Evolutionary conservation across 1,140 invertebrate genomes (phyloP).

Genomic region (Chrysomallon squamiferum): DNA sequence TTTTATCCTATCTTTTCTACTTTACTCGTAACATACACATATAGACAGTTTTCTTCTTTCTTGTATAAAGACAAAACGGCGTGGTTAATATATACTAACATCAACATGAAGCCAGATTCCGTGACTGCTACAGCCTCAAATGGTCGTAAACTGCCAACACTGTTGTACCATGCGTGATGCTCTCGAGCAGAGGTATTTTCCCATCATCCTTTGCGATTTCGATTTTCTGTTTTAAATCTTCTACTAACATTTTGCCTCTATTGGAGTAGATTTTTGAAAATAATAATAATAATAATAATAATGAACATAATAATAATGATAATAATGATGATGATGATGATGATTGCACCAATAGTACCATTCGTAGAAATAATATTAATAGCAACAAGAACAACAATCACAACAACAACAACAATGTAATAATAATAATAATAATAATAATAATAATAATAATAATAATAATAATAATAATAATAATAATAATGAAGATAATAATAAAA

Average conservation of each 20-base stretch:
- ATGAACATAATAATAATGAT: slow-evolving; percentile 64
- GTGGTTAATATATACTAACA: no score
- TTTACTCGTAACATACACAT: no score
- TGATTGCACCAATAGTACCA: slow-evolving; percentile 44
- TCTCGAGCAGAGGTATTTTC: slow-evolving; percentile 90
- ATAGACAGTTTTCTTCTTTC: no score
- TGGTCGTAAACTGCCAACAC: slow-evolving; percentile 88
- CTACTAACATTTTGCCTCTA: slow-evolving; percentile 85
- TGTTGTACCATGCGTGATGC: slow-evolving; percentile 94
- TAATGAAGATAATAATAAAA: no score
- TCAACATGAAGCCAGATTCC: slow-evolving; percentile 97
- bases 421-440: not conserved
- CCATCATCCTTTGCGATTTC: slow-evolving; percentile 81
- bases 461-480: no score
- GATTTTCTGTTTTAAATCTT: slow-evolving; percentile 87
- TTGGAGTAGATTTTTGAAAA: not conserved
- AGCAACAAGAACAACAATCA: no score
- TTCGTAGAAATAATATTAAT: not conserved
- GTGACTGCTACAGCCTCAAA: slow-evolving; percentile 90
- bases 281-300: not conserved
- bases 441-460: no score
- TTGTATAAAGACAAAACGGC: no score
- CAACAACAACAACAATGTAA: not conserved
- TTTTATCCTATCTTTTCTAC: no score
- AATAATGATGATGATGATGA: not conserved